These are phyloP conservation scores for Papilio elwesi DNA, from an alignment of 2,888 invertebrate species.

Conservation along the genomic window DNA sequence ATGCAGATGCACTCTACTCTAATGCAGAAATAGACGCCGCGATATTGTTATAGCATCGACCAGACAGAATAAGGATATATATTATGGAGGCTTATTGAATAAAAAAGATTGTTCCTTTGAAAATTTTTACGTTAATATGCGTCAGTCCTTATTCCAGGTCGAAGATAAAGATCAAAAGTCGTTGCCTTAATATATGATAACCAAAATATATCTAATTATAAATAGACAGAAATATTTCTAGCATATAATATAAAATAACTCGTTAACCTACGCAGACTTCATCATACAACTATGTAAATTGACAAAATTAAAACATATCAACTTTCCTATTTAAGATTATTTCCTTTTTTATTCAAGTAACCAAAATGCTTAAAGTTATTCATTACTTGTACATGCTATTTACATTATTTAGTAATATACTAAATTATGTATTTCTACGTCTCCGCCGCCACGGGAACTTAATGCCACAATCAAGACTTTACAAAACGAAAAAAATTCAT, in stretches of 20 bases:
- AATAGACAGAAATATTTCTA: slow-evolving; percentile 59
- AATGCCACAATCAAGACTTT: slow-evolving; percentile 47
- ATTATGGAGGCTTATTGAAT: too few relatives aligned
- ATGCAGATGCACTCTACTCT: too few relatives aligned
- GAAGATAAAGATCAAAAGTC: slow-evolving; percentile 13
- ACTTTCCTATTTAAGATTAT: slow-evolving; percentile 55
- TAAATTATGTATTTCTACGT: slow-evolving; percentile 71
- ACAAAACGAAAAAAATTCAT: slow-evolving; percentile 42
- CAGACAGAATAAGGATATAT: too few relatives aligned
- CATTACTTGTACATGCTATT: slow-evolving; percentile 66
- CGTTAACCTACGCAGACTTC: slow-evolving; percentile 72
- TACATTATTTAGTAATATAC: slow-evolving; percentile 83
- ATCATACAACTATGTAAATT: slow-evolving; percentile 68
- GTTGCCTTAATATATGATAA: slow-evolving; percentile 18
- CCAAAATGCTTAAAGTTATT: slow-evolving; percentile 66
- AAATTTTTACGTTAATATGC: background rate
- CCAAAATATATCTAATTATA: slow-evolving; percentile 57
- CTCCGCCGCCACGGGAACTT: slow-evolving; percentile 67
- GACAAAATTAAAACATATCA: slow-evolving; percentile 68
- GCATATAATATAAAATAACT: slow-evolving; percentile 66
- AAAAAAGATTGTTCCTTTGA: background rate
- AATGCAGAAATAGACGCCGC: too few relatives aligned
- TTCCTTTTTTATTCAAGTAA: slow-evolving; percentile 66
- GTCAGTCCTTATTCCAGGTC: slow-evolving; percentile 16
- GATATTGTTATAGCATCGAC: too few relatives aligned